phyloP scores from a whole-genome alignment of 2,888 invertebrate genomes.

The Oscheius sp. region DNA sequence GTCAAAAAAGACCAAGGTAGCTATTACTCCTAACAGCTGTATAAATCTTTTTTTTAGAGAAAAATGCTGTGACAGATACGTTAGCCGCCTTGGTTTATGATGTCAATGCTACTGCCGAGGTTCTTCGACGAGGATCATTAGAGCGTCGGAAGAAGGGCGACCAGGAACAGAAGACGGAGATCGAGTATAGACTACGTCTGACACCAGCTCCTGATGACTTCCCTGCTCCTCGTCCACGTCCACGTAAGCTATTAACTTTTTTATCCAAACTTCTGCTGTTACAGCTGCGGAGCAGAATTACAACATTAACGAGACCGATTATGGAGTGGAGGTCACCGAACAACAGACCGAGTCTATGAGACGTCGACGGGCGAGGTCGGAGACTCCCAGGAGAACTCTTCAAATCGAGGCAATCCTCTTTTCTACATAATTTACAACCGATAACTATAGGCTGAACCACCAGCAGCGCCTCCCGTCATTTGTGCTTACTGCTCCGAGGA shows the following conservation, averaged over 20 bases:
- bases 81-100: conserved; percentile 72
- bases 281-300: conserved; percentile 62
- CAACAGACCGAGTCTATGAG: conserved; percentile 66
- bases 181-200: conserved; percentile 68
- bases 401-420: conserved; percentile 59
- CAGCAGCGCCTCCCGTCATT: conserved; percentile 60
- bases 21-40: neutral
- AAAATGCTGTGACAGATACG: conserved; percentile 71
- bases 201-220: conserved; percentile 69
- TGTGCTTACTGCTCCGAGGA: conserved; percentile 71
- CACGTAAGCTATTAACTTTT: conserved; percentile 42
- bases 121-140: conserved; percentile 57
- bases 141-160: conserved; percentile 48
- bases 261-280: conserved; percentile 34
- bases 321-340: conserved; percentile 69
- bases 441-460: conserved; percentile 57
- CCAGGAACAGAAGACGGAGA: conserved; percentile 43
- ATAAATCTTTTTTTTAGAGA: conserved; percentile 52
- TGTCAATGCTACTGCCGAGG: conserved; percentile 73
- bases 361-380: conserved; percentile 68
- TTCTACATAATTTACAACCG: neutral
- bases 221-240: conserved; percentile 39
- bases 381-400: conserved; percentile 68
- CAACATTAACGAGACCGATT: conserved; percentile 68
- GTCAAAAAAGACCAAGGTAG: conserved; percentile 67